Evolutionary conservation across 1,140 invertebrate genomes (phyloP), one percentile per base, ranked within the genome.

Genomic region (Apocrypta bakeri): DNA sequence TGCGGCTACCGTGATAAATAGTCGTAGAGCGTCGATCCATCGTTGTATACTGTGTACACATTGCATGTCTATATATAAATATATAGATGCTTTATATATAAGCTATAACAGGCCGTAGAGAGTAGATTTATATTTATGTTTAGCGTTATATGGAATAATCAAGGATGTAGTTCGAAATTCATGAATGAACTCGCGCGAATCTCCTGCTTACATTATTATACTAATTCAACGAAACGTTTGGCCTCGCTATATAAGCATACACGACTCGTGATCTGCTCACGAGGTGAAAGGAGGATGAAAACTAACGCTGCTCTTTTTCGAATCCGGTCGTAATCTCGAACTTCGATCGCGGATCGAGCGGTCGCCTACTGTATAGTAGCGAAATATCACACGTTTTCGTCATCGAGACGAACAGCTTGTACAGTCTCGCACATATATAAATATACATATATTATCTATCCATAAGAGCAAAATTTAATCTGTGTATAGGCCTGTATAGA

Each of bases 1-100:
- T 25, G 25, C 61, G 82, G 76, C 78, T 78, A 81, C 81, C 77
- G 74, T 81, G 83, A 83, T 75, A 75, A 85, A 85, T 85, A 9
- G 40, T 25, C 29, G 27, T 2, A n/a, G n/a, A n/a, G n/a, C n/a
- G n/a, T n/a, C n/a, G n/a, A n/a, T n/a, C n/a, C n/a, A 37, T 37
- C 33, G 33, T 37, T 37, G 9, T 9, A 9, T 9, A 37, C 9
- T 4, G 33, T 37, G 3, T 37, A 9, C 9, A 37, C 33, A 37
- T 37, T 4, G 33, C 33, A 4, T 37, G 9, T 37, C 33, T 9
- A 9, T n/a, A n/a, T n/a, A n/a, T n/a, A n/a, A n/a, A n/a, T n/a
- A n/a, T n/a, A n/a, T n/a, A n/a, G n/a, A n/a, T n/a, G n/a, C n/a
- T n/a, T n/a, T n/a, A n/a, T n/a, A n/a, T n/a, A n/a, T n/a, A n/a